Evolutionary conservation across 1,140 invertebrate genomes (phyloP).

Genomic region (Trichonephila clavata): DNA sequence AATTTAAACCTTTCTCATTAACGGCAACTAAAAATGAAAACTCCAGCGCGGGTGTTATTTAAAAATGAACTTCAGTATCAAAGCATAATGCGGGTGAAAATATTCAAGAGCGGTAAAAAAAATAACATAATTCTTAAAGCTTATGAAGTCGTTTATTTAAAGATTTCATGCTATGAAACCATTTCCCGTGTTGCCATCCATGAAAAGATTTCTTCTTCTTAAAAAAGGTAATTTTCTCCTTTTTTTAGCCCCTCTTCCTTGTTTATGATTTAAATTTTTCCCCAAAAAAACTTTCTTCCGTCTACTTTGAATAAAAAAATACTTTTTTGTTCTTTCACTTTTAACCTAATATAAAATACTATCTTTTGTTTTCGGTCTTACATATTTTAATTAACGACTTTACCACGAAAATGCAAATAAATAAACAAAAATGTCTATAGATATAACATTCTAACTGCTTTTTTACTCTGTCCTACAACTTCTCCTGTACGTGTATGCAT

Average conservation of each 20-base stretch:
- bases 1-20: constrained; percentile 66
- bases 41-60: constrained; percentile 52
- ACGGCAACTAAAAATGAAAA: constrained; percentile 35
- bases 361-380: constrained; percentile 54
- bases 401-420: background rate
- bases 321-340: constrained; percentile 14
- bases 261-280: constrained; percentile 57
- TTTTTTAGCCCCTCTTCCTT: background rate
- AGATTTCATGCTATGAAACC: constrained; percentile 61
- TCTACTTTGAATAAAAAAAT: constrained; percentile 55
- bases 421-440: constrained; percentile 28
- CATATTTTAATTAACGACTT: constrained; percentile 70
- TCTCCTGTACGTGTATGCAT: constrained; percentile 28
- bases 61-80: constrained; percentile 60
- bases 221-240: constrained; percentile 35
- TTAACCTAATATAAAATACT: constrained; percentile 60
- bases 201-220: constrained; percentile 42
- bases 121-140: constrained; percentile 34
- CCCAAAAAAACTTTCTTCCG: constrained; percentile 1
- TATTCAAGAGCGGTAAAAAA: background rate
- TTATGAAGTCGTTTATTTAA: constrained; percentile 68
- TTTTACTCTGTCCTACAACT: constrained; percentile 18
- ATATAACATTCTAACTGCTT: constrained; percentile 47
- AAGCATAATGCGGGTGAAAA: constrained; percentile 43
- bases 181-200: constrained; percentile 64